Percentiles rank a stretch among this genome's conserved stretches.
Conservation (phyloP, 2,888 invertebrate species). For the Aradus depressus region DNA sequence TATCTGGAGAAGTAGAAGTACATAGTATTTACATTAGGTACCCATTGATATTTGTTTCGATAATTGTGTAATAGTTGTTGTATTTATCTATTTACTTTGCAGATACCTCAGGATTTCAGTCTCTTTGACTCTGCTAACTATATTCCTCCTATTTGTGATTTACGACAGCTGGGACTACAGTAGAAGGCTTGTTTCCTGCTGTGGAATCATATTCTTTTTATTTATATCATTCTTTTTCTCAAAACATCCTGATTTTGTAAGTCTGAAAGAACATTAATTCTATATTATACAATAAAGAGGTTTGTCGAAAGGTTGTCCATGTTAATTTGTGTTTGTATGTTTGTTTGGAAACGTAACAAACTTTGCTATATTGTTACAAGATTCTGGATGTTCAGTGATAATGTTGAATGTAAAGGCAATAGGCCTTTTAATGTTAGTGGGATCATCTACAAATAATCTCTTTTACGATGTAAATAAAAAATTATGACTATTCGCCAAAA, state of each 20-base stretch:
- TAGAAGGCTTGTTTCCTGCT: constrained; percentile 53
- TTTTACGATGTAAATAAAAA: constrained; percentile 7
- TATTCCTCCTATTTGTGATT: constrained; percentile 48
- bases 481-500: too few species aligned
- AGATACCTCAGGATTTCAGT: too few species aligned
- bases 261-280: constrained; percentile 24
- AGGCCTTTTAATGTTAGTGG: constrained; percentile 3
- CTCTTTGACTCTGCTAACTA: constrained; percentile 32
- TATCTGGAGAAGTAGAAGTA: too few species aligned
- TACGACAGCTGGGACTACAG: constrained; percentile 49
- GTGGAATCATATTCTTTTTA: constrained; percentile 54
- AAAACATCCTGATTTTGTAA: constrained; percentile 44
- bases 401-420: too few species aligned
- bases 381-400: too few species aligned
- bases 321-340: constrained; percentile 1
- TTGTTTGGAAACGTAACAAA: neutral
- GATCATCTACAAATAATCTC: neutral
- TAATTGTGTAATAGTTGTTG: too few species aligned
- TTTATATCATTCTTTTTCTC: constrained; percentile 52
- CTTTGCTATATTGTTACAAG: too few species aligned
- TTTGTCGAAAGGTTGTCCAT: neutral
- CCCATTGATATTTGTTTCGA: too few species aligned
- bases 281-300: neutral
- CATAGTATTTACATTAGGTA: too few species aligned
- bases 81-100: too few species aligned